phyloP scores from a whole-genome alignment of 2,797 vertebrate species.

The Uromys caudimaculatus region DNA sequence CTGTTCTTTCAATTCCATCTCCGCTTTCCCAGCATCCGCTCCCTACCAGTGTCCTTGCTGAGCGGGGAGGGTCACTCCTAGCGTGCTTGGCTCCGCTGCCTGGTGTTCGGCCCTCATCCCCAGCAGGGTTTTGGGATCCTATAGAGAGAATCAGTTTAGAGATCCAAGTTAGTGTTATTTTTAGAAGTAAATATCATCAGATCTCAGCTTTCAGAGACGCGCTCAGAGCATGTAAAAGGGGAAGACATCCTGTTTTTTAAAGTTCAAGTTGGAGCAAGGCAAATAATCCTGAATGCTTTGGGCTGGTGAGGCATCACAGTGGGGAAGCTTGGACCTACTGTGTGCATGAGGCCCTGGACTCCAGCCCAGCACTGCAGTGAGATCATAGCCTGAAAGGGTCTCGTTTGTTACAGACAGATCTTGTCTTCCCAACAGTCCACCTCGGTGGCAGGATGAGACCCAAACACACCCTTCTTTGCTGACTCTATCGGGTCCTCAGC shows the following conservation, averaged over 20 bases:
- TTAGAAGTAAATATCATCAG: constrained; percentile 78
- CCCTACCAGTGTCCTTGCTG: constrained; percentile 69
- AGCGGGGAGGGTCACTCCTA: constrained; percentile 68
- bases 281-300: neutral
- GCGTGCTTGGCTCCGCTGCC: neutral
- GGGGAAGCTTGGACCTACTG: neutral
- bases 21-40: neutral
- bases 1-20: neutral
- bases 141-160: constrained; percentile 63
- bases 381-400: neutral
- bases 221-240: neutral
- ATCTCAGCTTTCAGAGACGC: constrained; percentile 62
- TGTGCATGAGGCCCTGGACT: neutral
- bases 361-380: neutral
- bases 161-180: constrained; percentile 82
- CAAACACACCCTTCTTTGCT: neutral
- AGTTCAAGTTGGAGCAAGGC: neutral
- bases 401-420: constrained; percentile 9
- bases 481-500: accelerated
- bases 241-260: neutral
- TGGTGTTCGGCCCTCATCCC: neutral
- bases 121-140: constrained; percentile 73
- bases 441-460: accelerated
- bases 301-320: no score
- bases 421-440: neutral